Evolutionary conservation across 2,888 invertebrate species (phyloP).

Genomic region (Netelia virgata): DNA sequence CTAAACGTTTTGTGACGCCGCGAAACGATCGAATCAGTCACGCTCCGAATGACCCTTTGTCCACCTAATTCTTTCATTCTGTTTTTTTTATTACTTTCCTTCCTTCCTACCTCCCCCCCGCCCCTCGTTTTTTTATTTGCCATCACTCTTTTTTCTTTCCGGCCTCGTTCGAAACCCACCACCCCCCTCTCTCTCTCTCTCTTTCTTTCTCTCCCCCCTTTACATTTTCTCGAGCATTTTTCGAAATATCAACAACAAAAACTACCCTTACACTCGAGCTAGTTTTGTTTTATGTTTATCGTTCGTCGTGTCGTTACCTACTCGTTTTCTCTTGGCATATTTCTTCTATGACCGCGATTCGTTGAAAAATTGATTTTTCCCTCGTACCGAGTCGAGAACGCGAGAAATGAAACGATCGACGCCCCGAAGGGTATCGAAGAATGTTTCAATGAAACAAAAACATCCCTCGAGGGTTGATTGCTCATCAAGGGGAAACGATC

Average conservation of each 20-base stretch:
- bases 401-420: background rate
- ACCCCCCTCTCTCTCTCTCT: too few relatives aligned
- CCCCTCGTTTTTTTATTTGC: slow-evolving; percentile 22
- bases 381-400: background rate
- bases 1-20: slow-evolving; percentile 68
- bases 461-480: slow-evolving; percentile 55
- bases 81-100: slow-evolving; percentile 42
- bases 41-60: slow-evolving; percentile 70
- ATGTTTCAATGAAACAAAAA: slow-evolving; percentile 41
- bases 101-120: background rate
- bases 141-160: background rate
- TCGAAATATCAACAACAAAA: too few relatives aligned
- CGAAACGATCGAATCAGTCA: slow-evolving; percentile 74
- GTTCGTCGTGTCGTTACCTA: background rate
- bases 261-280: background rate
- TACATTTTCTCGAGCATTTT: too few relatives aligned
- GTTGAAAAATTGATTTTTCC: background rate
- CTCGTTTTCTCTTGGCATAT: too few relatives aligned
- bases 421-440: slow-evolving; percentile 20
- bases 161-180: background rate
- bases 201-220: too few relatives aligned
- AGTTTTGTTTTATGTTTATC: background rate
- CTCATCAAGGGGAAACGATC: slow-evolving; percentile 59
- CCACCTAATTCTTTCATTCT: slow-evolving; percentile 67
- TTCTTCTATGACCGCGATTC: too few relatives aligned